These are phyloP conservation scores for Dufourea novaeangliae DNA, from an alignment of 1,140 invertebrate species.

Conservation along the genomic window DNA sequence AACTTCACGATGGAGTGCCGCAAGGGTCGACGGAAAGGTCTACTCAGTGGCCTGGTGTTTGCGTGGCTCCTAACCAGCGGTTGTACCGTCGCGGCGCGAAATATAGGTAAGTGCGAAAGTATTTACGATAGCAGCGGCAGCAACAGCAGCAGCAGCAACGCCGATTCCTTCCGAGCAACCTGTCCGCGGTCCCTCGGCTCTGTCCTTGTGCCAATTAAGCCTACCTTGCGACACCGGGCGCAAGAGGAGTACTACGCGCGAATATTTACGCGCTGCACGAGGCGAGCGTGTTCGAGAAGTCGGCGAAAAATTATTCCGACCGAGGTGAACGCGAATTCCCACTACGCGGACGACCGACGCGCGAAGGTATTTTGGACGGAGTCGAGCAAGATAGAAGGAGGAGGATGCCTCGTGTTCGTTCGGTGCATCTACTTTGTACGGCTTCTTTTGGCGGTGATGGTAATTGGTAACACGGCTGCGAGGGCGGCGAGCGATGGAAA, in stretches of 20 bases:
- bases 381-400: no score
- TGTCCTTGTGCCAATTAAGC: constrained; percentile 61
- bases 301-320: constrained; percentile 10
- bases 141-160: no score
- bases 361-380: not conserved
- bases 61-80: constrained; percentile 78
- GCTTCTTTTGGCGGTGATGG: not conserved
- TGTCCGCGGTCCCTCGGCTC: constrained; percentile 14
- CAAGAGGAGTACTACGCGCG: constrained; percentile 9
- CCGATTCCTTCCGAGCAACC: constrained; percentile 39
- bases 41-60: constrained; percentile 77
- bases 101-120: constrained; percentile 74
- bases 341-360: not conserved
- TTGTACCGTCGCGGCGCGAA: constrained; percentile 75
- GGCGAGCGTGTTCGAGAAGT: not conserved
- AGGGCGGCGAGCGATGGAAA: not conserved
- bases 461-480: constrained; percentile 7
- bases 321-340: constrained; percentile 23
- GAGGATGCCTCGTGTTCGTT: not conserved
- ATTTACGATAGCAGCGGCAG: constrained; percentile 61
- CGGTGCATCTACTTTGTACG: not conserved
- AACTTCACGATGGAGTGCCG: constrained; percentile 79
- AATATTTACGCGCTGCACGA: constrained; percentile 56
- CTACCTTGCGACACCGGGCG: constrained; percentile 33
- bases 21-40: constrained; percentile 79